Percentiles rank a stretch among this genome's conserved stretches.
phyloP scores from a whole-genome alignment of 2,888 invertebrate genomes.

The Octodonta nipae region DNA sequence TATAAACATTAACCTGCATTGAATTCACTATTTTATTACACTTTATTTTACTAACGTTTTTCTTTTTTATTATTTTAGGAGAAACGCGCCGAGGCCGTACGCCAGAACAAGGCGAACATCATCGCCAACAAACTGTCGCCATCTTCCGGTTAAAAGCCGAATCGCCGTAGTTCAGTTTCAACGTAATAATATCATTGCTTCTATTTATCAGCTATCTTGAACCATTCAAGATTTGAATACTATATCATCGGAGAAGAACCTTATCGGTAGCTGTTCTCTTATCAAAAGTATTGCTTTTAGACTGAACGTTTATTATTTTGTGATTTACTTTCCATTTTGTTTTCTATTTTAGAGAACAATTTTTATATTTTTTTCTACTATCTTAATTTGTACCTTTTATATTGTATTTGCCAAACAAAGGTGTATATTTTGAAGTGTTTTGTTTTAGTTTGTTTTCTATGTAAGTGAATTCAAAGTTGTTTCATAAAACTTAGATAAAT shows the following conservation, averaged over 20 bases:
- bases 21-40: too few species aligned
- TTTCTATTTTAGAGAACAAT: too few species aligned
- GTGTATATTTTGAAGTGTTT: constrained; percentile 8
- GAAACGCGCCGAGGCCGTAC: constrained; percentile 78
- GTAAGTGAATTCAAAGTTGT: too few species aligned
- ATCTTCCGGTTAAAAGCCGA: constrained; percentile 47
- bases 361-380: constrained; percentile 11
- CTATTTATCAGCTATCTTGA: constrained; percentile 16
- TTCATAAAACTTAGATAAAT: too few species aligned
- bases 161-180: constrained; percentile 14
- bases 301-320: constrained; percentile 20
- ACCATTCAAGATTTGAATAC: constrained; percentile 10
- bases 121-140: constrained; percentile 46
- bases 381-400: not conserved
- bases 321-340: too few species aligned
- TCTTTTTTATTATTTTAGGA: constrained; percentile 52
- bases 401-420: constrained; percentile 1
- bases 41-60: too few species aligned
- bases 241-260: not conserved
- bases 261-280: constrained; percentile 15
- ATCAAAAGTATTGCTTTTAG: constrained; percentile 23
- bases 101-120: constrained; percentile 72
- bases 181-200: constrained; percentile 17
- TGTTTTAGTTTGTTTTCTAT: constrained; percentile 5
- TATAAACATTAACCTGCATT: too few species aligned